Evolutionary conservation across 2,797 vertebrate genomes (phyloP).

Genomic region (Parambassis ranga): DNA sequence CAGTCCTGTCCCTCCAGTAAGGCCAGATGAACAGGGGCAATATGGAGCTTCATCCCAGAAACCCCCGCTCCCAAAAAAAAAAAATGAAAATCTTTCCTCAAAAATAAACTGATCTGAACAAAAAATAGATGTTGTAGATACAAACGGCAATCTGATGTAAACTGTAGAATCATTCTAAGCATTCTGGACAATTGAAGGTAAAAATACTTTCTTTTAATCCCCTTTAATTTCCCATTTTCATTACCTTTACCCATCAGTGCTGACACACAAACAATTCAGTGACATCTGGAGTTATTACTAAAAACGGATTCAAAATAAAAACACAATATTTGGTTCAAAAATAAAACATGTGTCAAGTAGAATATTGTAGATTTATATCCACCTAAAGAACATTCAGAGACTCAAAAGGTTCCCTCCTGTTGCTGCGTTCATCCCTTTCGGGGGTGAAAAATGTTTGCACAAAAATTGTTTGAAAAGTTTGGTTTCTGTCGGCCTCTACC

Average conservation of each 20-base stretch:
- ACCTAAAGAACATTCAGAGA: slow-evolving; percentile 56
- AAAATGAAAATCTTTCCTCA: slow-evolving; percentile 47
- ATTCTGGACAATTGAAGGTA: slow-evolving; percentile 67
- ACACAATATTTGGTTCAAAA: slow-evolving; percentile 62
- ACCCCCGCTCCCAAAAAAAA: slow-evolving; percentile 32
- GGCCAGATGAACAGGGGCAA: slow-evolving; percentile 74
- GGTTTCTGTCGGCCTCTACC: background rate
- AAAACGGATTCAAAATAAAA: slow-evolving; percentile 68
- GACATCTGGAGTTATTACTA: slow-evolving; percentile 73
- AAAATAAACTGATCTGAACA: slow-evolving; percentile 63
- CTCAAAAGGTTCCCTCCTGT: slow-evolving; percentile 81
- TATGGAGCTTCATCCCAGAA: slow-evolving; percentile 45
- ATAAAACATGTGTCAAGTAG: slow-evolving; percentile 46
- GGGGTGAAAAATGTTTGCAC: too few species aligned
- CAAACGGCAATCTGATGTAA: slow-evolving; percentile 73
- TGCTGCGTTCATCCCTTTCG: slow-evolving; percentile 54
- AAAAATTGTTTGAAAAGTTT: background rate
- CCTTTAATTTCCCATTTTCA: slow-evolving; percentile 41
- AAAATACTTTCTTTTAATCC: slow-evolving; percentile 52
- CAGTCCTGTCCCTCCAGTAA: slow-evolving; percentile 80
- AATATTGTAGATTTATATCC: slow-evolving; percentile 62
- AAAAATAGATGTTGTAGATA: slow-evolving; percentile 69
- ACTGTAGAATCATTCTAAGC: slow-evolving; percentile 66
- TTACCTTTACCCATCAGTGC: slow-evolving; percentile 65
- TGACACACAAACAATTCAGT: slow-evolving; percentile 70